These are phyloP conservation scores for Pardalotus punctatus DNA, from an alignment of 2,113 vertebrate genomes.

Conservation along the genomic window DNA sequence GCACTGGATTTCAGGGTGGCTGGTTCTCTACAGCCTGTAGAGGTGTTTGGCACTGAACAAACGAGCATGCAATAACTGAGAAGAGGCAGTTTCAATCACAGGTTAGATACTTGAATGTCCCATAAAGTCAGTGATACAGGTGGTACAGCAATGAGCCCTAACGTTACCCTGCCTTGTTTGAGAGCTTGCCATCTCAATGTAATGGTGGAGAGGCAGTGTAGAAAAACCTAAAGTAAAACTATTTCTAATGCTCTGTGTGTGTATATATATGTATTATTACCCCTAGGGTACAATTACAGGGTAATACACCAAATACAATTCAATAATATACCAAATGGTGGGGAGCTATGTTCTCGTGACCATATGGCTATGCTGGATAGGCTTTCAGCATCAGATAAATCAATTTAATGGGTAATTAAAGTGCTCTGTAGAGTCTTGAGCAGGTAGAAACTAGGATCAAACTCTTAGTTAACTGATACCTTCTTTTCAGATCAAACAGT, in stretches of 20 bases:
- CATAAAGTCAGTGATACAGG: background rate
- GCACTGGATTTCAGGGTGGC: background rate
- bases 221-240: background rate
- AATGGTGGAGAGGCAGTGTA: background rate
- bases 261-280: background rate
- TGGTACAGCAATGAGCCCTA: background rate
- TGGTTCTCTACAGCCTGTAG: background rate
- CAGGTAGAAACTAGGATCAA: background rate
- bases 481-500: background rate
- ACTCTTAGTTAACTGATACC: background rate
- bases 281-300: background rate
- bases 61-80: fast-evolving
- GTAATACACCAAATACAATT: background rate
- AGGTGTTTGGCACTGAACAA: background rate
- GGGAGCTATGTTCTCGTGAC: background rate
- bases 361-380: background rate
- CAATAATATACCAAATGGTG: background rate
- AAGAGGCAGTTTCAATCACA: background rate
- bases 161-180: background rate
- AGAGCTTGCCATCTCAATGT: background rate
- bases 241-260: background rate
- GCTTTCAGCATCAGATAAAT: background rate
- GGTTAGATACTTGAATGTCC: background rate
- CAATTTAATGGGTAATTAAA: background rate
- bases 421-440: background rate